Conservation (phyloP, 2,888 invertebrate species). For the Pyrocoelia pectoralis region DNA sequence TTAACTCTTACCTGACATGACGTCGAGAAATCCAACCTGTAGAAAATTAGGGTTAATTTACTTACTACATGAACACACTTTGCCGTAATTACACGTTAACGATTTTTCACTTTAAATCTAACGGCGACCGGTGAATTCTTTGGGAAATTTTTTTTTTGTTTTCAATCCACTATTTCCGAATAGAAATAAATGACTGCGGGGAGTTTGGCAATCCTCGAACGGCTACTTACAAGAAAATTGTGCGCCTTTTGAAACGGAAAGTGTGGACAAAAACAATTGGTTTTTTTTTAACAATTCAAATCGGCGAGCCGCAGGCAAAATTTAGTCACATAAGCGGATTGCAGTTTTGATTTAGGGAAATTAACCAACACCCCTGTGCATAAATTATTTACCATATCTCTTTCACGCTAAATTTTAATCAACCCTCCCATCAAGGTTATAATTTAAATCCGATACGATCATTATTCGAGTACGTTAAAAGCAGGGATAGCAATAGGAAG, state of each 20-base stretch:
- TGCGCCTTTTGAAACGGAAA: neutral
- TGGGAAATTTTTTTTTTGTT: neutral
- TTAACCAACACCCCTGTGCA: neutral
- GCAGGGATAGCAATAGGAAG: neutral
- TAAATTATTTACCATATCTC: neutral
- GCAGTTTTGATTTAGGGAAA: neutral
- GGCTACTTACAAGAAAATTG: neutral
- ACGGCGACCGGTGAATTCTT: too few relatives aligned
- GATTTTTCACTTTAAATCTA: neutral
- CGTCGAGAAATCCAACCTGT: neutral
- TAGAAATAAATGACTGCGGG: slow-evolving; percentile 7
- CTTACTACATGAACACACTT: neutral
- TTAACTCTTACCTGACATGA: slow-evolving; percentile 12
- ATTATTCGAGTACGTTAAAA: neutral
- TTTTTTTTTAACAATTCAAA: too few relatives aligned
- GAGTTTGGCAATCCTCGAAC: slow-evolving; percentile 1
- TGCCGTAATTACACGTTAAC: neutral
- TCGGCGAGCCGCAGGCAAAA: too few relatives aligned
- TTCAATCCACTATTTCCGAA: slow-evolving; percentile 1
- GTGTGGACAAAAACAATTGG: neutral
- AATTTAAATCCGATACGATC: slow-evolving; percentile 1
- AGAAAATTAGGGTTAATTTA: neutral
- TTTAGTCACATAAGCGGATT: neutral
- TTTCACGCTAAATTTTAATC: neutral
- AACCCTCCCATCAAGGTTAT: neutral